Conservation (phyloP, 1,140 invertebrate genomes). For the Lasaia peninsularis region DNA sequence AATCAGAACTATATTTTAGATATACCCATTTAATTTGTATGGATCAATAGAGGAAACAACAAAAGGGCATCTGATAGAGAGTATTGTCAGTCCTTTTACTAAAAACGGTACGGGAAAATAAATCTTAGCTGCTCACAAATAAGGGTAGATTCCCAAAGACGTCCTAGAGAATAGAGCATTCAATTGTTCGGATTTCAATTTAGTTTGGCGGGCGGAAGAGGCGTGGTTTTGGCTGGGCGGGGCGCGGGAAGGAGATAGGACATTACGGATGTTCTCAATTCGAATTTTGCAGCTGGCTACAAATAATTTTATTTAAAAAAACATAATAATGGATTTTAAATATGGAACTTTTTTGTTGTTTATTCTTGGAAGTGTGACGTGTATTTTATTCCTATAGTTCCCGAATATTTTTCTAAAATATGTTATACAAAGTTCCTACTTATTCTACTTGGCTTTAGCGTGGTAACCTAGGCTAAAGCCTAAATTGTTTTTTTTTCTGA, state of each 20-base stretch:
- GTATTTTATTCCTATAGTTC: background rate
- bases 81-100: constrained; percentile 18
- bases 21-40: constrained; percentile 10
- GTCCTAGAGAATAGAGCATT: constrained; percentile 32
- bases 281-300: constrained; percentile 52
- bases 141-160: constrained; percentile 24
- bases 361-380: no score
- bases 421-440: no score
- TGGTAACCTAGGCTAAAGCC: no score
- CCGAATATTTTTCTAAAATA: background rate
- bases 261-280: constrained; percentile 51
- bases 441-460: no score
- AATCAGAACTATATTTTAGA: constrained; percentile 2
- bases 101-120: constrained; percentile 11
- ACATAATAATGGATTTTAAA: constrained; percentile 8
- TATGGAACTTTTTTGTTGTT: background rate
- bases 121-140: constrained; percentile 21
- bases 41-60: constrained; percentile 19
- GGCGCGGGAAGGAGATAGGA: constrained; percentile 61
- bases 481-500: no score
- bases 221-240: constrained; percentile 56
- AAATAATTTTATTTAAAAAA: constrained; percentile 14
- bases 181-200: constrained; percentile 58
- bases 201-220: constrained; percentile 59
- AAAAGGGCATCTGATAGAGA: constrained; percentile 25